Percentiles rank a stretch among this genome's conserved stretches.
phyloP scores from a whole-genome alignment of 2,888 invertebrate species.

The Cerceris rybyensis region DNA sequence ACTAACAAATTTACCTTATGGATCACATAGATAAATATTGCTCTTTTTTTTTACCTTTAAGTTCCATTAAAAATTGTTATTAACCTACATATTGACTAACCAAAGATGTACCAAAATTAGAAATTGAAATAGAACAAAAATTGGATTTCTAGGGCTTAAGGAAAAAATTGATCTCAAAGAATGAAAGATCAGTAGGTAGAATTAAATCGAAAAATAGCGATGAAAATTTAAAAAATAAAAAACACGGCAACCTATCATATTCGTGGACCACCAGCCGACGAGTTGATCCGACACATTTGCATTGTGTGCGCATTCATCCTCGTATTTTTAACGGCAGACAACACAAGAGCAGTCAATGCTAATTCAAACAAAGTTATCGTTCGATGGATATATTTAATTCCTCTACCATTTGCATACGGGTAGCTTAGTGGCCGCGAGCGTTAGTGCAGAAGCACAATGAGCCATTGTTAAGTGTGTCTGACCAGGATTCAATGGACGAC shows the following conservation, averaged over 20 bases:
- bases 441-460: slow-evolving; percentile 42
- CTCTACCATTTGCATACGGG: slow-evolving; percentile 42
- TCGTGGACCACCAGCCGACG: slow-evolving; percentile 11
- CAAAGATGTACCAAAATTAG: too few relatives aligned
- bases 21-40: too few relatives aligned
- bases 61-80: too few relatives aligned
- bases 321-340: slow-evolving; percentile 14
- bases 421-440: slow-evolving; percentile 15
- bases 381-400: slow-evolving; percentile 51
- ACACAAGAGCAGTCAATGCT: slow-evolving; percentile 46
- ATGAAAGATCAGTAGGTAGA: not conserved
- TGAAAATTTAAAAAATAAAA: not conserved
- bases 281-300: slow-evolving; percentile 15
- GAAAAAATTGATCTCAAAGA: too few relatives aligned
- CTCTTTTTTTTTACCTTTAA: too few relatives aligned
- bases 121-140: too few relatives aligned
- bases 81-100: too few relatives aligned
- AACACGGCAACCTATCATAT: not conserved
- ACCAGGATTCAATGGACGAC: slow-evolving; percentile 29
- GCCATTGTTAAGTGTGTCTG: slow-evolving; percentile 36
- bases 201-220: not conserved
- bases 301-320: slow-evolving; percentile 15
- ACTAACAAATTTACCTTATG: too few relatives aligned
- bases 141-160: too few relatives aligned
- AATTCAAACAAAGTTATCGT: slow-evolving; percentile 56